Evolutionary conservation across 2,113 vertebrate species (phyloP).

Genomic region (mouse (Mus musculus)): GRCm39 chr16:12482501-12483000

Average conservation of each 20-base stretch:
- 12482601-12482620: not conserved
- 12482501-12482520: not conserved
- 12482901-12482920: not conserved
- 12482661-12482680: not conserved
- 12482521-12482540: not conserved
- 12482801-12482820: not conserved
- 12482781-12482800: not conserved
- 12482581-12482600: not conserved
- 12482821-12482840: slow-evolving; percentile 14
- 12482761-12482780: not conserved
- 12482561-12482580: accelerated
- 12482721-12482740: not conserved
- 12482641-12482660: not conserved
- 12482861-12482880: not conserved
- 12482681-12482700: not conserved
- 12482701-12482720: not conserved
- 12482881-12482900: not conserved
- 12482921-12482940: accelerated
- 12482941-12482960: not conserved
- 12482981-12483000: not conserved
- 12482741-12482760: not conserved
- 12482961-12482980: not conserved
- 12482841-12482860: not conserved
- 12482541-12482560: not conserved
- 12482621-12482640: not conserved